Conservation (phyloP, 1,140 invertebrate genomes). For the Meloidogyne hapla region DNA sequence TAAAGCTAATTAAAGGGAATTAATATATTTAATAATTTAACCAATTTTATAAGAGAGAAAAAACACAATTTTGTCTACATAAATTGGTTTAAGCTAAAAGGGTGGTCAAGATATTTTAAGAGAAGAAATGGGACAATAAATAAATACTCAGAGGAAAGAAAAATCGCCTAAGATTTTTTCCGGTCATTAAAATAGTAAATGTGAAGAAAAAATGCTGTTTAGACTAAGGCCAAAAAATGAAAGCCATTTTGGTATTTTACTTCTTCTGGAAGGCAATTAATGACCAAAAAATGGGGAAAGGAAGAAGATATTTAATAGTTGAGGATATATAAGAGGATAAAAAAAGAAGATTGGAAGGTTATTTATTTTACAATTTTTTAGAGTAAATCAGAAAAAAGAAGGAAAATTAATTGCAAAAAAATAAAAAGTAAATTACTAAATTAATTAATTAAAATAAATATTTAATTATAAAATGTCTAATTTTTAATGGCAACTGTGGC, state of each 20-base stretch:
- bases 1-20: too few relatives aligned
- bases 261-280: slow-evolving; percentile 22
- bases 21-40: background rate
- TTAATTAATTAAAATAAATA: background rate
- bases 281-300: background rate
- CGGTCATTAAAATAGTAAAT: background rate
- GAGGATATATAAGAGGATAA: background rate
- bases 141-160: background rate
- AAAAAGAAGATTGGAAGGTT: slow-evolving; percentile 5
- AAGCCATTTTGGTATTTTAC: background rate
- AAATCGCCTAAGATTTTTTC: background rate
- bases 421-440: background rate
- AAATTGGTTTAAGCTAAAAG: background rate
- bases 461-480: background rate
- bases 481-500: background rate
- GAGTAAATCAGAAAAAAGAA: background rate
- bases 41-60: background rate
- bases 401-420: background rate
- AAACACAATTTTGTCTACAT: background rate
- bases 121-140: background rate
- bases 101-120: background rate
- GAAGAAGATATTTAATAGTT: background rate
- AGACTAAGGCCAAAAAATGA: background rate
- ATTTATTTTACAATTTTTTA: slow-evolving; percentile 4
- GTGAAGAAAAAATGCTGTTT: background rate